Evolutionary conservation across 2,888 invertebrate genomes (phyloP).

Genomic region (Dicyrtoma fusca): DNA sequence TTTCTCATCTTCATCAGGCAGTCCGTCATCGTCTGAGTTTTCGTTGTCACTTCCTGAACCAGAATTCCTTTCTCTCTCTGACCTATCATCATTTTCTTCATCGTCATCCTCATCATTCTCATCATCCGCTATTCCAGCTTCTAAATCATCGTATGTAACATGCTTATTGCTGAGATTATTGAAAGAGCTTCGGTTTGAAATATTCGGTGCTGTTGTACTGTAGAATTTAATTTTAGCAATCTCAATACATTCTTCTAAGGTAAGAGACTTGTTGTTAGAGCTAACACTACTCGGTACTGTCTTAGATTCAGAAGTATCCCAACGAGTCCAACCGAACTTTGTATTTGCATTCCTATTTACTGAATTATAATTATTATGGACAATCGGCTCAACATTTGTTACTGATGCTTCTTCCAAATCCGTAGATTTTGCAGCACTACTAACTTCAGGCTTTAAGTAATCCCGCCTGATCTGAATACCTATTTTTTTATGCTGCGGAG

Average conservation of each 20-base stretch:
- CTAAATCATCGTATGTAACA: neutral
- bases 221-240: constrained; percentile 16
- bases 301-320: neutral
- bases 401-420: constrained; percentile 11
- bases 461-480: constrained; percentile 21
- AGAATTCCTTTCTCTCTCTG: neutral
- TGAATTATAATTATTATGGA: neutral
- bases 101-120: constrained; percentile 25
- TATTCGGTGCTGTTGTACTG: neutral
- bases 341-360: neutral
- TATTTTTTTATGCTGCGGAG: constrained; percentile 23
- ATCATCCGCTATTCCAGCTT: constrained; percentile 18
- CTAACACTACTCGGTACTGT: neutral
- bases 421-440: neutral
- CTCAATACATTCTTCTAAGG: constrained; percentile 22
- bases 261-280: neutral
- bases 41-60: neutral
- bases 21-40: constrained; percentile 23
- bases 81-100: constrained; percentile 28
- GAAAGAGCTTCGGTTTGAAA: constrained; percentile 11
- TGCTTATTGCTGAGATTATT: constrained; percentile 7
- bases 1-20: constrained; percentile 20
- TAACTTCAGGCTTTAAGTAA: constrained; percentile 22
- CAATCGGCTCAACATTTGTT: neutral
- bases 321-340: constrained; percentile 23